A percentile compares a stretch with the other conserved stretches of the same genome.
Evolutionary conservation across 2,113 vertebrate genomes (phyloP).

Genomic region (Uria lomvia): DNA sequence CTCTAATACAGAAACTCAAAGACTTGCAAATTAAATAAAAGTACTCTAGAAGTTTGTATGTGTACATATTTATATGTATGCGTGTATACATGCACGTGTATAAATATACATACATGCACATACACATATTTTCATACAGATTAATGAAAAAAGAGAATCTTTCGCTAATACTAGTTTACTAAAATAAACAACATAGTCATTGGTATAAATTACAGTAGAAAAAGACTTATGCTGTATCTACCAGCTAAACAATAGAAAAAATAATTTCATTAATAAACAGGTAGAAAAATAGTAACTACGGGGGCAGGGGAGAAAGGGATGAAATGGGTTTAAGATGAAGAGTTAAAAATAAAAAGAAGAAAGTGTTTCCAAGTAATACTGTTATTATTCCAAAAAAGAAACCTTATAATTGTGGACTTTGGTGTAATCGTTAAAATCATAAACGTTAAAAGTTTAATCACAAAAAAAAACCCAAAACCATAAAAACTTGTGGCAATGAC

Average conservation of each 20-base stretch:
- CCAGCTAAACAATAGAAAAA: not conserved
- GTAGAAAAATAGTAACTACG: rapidly evolving
- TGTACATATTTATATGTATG: not conserved
- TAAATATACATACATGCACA: not conserved
- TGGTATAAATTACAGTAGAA: not conserved
- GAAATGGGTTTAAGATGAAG: not conserved
- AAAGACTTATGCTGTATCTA: not conserved
- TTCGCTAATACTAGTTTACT: not conserved
- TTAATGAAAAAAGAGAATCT: not conserved
- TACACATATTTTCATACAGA: not conserved
- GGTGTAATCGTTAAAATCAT: not conserved
- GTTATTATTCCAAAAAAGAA: not conserved
- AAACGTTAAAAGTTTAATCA: not conserved
- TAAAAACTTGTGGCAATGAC: not conserved
- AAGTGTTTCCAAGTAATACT: not conserved
- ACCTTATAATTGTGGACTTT: not conserved
- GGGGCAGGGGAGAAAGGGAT: not conserved
- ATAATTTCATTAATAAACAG: not conserved
- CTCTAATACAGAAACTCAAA: not conserved
- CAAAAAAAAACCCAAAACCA: not conserved
- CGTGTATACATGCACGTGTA: not conserved
- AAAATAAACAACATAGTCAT: not conserved
- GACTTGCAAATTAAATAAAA: not conserved
- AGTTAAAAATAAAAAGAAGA: not conserved
- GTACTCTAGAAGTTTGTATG: not conserved